Evolutionary conservation across 1,140 invertebrate genomes (phyloP).

Genomic region (Philotrypesis tridentata): DNA sequence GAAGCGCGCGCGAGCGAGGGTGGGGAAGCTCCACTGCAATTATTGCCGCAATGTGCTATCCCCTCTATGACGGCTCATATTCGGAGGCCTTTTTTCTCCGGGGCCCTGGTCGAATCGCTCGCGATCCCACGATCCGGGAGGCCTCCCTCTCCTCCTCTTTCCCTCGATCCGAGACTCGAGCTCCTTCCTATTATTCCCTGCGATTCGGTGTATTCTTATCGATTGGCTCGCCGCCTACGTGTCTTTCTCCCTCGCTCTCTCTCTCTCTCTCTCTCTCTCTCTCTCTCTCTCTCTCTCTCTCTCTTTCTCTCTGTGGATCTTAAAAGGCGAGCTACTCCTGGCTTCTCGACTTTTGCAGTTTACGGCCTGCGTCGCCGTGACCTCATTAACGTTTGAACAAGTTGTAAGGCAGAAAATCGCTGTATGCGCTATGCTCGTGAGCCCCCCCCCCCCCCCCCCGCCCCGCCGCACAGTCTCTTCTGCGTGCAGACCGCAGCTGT

Average conservation of each 20-base stretch:
- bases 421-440: neutral
- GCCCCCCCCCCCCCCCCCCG: constrained; percentile 20
- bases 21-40: constrained; percentile 68
- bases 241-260: neutral
- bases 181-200: constrained; percentile 28
- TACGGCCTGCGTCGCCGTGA: constrained; percentile 27
- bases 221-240: constrained; percentile 27
- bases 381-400: constrained; percentile 52
- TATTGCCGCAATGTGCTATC: constrained; percentile 63
- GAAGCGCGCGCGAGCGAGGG: constrained; percentile 2
- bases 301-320: neutral
- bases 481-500: neutral
- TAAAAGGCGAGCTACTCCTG: neutral
- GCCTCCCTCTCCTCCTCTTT: neutral
- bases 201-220: constrained; percentile 46
- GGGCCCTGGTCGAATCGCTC: neutral
- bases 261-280: too few species aligned
- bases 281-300: too few species aligned
- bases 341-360: constrained; percentile 16
- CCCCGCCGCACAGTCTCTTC: constrained; percentile 12
- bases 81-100: constrained; percentile 54
- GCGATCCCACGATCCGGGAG: constrained; percentile 45
- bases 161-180: neutral
- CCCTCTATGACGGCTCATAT: constrained; percentile 63
- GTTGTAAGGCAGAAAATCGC: constrained; percentile 43